Conservation (phyloP, 2,797 vertebrate genomes). For the Triplophysa bombifrons region DNA sequence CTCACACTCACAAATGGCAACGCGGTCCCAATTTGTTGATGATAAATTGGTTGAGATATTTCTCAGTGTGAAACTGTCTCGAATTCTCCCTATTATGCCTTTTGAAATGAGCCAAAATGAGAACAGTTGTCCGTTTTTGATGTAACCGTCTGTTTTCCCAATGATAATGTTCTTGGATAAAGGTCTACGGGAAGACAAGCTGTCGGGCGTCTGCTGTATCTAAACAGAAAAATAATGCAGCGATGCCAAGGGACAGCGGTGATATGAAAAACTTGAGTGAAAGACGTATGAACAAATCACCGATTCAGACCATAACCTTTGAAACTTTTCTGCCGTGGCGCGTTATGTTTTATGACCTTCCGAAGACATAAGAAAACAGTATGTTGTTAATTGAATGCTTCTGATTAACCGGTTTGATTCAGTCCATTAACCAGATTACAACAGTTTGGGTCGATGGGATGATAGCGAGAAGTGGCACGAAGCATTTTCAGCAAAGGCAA, state of each 20-base stretch:
- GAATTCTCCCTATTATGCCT: conserved; percentile 50
- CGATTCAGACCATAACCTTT: conserved; percentile 8
- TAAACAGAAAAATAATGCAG: conserved; percentile 43
- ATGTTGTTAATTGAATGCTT: conserved; percentile 46
- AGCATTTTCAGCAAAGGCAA: neutral
- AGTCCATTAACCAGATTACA: conserved; percentile 28
- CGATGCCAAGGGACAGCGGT: conserved; percentile 33
- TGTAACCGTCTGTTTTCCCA: conserved; percentile 67
- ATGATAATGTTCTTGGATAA: conserved; percentile 61
- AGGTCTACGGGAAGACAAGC: conserved; percentile 61
- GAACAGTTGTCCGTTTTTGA: conserved; percentile 62
- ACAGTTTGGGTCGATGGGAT: neutral
- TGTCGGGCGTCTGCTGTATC: conserved; percentile 51
- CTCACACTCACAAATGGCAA: neutral
- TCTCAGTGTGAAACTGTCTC: conserved; percentile 44
- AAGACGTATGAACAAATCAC: neutral
- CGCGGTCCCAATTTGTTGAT: conserved; percentile 30
- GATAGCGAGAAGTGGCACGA: neutral
- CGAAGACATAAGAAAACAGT: conserved; percentile 13
- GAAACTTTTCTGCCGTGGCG: neutral
- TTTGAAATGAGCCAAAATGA: conserved; percentile 62
- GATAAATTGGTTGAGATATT: conserved; percentile 38
- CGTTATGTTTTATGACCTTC: neutral
- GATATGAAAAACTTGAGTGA: conserved; percentile 19
- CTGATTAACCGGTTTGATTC: conserved; percentile 2